Base-by-base conservation (phyloP, 2,888 invertebrate species). In the Ectobius pallidus region DNA sequence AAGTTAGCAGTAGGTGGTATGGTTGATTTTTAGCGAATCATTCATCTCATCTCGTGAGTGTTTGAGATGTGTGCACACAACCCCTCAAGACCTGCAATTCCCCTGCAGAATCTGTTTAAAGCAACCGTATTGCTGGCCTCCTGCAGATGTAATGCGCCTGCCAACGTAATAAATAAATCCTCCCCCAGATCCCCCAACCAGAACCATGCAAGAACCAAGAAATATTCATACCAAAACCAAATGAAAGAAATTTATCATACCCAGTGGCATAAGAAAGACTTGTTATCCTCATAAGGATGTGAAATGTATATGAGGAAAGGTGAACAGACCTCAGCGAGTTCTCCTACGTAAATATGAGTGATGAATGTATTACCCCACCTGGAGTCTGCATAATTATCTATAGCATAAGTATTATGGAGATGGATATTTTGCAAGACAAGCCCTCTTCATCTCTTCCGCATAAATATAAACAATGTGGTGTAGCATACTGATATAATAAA, bases 191-290 rank as follows among this genome's bases (percentile, higher is more conserved):
- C 52, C 22, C 55, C 52, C 52, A 4, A 14, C 39, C 39, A 39
- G 39, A 39, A 39, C 39, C 6, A 39, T 14, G 20, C 52, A 16
- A 22, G 25, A 25, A 52, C 14, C 22, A 52, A 52, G 52, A 58
- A 30, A 58, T 30, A 30, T 58, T 58, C 58, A 58, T 30, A 58
- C 32, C 30, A 27, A n/a, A 16, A 20, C n/a, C 16, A 58, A 58
- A 58, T 58, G 32, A 58, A 58, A 58, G 58, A 30, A 22, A 32
- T 58, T 58, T 58, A 58, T 58, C 58, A 30, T 58, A n/a, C 58
- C 27, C 58, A 30, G 58, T 6, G 58, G 30, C 27, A 58, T 30
- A 11, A 30, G 30, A 30, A 30, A 58, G 58, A 58, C 30, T 30
- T 52, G 52, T 22, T 9, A 22, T 22, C 25, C 25, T 52, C 25